Evolutionary conservation across 2,888 invertebrate species (phyloP).

Genomic region (Polymixis lichenea): DNA sequence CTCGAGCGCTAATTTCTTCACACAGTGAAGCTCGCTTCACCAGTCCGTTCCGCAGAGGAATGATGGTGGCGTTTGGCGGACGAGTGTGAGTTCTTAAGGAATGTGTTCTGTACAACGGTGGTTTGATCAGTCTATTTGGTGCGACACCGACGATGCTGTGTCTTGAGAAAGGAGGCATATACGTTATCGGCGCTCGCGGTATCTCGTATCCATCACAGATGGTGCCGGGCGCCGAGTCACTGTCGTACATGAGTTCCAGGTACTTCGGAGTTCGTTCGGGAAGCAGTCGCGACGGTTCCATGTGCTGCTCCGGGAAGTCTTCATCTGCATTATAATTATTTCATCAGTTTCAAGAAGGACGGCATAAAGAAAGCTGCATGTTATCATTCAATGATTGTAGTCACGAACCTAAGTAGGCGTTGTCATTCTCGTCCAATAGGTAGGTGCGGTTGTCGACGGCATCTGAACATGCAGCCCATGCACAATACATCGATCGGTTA

Average conservation of each 20-base stretch:
- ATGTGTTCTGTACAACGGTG: conserved; percentile 80
- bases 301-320: conserved; percentile 82
- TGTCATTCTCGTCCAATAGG: conserved; percentile 94
- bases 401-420: conserved; percentile 89
- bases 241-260: conserved; percentile 92
- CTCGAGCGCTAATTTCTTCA: conserved; percentile 70
- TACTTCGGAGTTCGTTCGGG: conserved; percentile 91
- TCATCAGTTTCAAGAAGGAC: conserved; percentile 12
- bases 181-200: conserved; percentile 83
- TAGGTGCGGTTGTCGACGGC: conserved; percentile 95
- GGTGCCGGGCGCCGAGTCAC: conserved; percentile 83
- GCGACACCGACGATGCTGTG: conserved; percentile 87
- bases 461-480: conserved; percentile 90
- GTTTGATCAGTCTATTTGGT: conserved; percentile 81
- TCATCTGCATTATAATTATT: conserved; percentile 76
- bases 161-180: conserved; percentile 77
- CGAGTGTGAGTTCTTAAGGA: conserved; percentile 79
- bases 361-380: conserved; percentile 4
- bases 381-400: conserved; percentile 33
- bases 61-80: conserved; percentile 86
- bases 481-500: conserved; percentile 77
- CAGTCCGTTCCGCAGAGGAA: conserved; percentile 82
- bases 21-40: conserved; percentile 83
- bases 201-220: conserved; percentile 92
- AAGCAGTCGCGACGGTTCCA: conserved; percentile 84